Percentiles rank a stretch among this genome's conserved stretches.
Evolutionary conservation across 2,797 vertebrate genomes (phyloP).

Genomic region (Platalea minor): DNA sequence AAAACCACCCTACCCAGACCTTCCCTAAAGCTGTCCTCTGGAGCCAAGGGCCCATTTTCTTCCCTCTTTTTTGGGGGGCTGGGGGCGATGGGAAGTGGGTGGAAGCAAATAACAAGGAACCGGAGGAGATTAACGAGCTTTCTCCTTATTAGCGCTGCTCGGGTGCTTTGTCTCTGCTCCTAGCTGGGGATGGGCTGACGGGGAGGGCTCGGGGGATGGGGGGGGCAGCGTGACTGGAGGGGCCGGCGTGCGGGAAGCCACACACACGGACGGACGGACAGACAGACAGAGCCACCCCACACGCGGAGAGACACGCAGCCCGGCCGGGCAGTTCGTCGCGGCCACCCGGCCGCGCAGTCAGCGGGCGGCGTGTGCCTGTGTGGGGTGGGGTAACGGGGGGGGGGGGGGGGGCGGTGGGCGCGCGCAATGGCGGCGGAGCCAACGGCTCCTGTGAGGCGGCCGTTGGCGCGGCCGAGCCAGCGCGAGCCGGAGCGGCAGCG

Average conservation of each 20-base stretch:
- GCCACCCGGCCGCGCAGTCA: background rate
- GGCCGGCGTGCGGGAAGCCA: background rate
- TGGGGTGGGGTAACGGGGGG: background rate
- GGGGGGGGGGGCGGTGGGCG: too few relatives aligned
- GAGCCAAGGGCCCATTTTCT: background rate
- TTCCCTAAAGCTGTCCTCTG: background rate
- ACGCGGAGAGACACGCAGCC: background rate
- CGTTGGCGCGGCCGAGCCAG: background rate
- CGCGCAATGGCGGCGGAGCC: background rate
- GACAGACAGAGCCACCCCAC: background rate
- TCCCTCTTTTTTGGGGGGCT: too few relatives aligned
- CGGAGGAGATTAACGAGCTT: slow-evolving; percentile 46
- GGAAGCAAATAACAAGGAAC: background rate
- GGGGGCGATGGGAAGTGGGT: background rate
- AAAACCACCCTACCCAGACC: background rate
- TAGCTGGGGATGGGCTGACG: background rate
- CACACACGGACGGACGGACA: too few relatives aligned
- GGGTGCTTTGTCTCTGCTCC: slow-evolving; percentile 56
- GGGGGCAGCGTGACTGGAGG: background rate
- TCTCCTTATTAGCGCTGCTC: slow-evolving; percentile 9
- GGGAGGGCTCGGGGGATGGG: too few relatives aligned
- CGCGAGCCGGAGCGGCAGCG: background rate
- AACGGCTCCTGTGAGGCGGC: background rate
- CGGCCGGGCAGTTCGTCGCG: background rate
- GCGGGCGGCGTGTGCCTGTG: background rate